Conservation (phyloP, 2,113 vertebrate species). For the Eulacestoma nigropectus region DNA sequence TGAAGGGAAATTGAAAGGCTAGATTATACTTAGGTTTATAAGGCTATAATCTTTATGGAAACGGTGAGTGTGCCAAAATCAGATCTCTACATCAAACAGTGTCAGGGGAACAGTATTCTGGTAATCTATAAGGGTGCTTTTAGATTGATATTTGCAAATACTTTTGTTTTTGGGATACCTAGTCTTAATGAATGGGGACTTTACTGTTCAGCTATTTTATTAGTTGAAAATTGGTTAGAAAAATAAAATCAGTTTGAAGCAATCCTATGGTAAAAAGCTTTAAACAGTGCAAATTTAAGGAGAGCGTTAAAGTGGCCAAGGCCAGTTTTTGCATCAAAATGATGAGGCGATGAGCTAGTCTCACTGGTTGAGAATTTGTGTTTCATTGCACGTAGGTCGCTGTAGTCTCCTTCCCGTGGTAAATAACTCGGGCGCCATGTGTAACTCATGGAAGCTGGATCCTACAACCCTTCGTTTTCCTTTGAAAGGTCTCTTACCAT, state of each 20-base stretch:
- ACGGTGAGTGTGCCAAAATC: not conserved
- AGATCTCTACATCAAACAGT: not conserved
- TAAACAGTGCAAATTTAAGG: not conserved
- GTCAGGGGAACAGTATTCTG: not conserved
- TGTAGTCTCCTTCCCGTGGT: conserved; percentile 97
- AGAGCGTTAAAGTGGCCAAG: not conserved
- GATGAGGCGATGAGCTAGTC: not conserved
- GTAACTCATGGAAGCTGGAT: conserved; percentile 98
- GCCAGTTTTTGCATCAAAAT: not conserved
- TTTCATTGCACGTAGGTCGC: conserved; percentile 77
- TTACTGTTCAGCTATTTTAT: not conserved
- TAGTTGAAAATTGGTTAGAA: not conserved
- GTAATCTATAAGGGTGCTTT: not conserved
- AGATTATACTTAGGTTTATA: not conserved
- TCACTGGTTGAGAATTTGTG: not conserved
- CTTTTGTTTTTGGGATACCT: not conserved
- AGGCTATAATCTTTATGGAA: not conserved
- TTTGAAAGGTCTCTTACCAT: conserved; percentile 91
- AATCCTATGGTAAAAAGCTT: not conserved
- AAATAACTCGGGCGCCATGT: conserved; percentile 97
- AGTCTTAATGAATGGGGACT: not conserved
- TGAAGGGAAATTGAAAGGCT: not conserved
- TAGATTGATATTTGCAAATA: not conserved
- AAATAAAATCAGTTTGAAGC: not conserved
- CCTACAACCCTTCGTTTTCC: conserved; percentile 94